Percentiles rank a stretch among this genome's conserved stretches.
Evolutionary conservation across 2,113 vertebrate genomes (phyloP).

Genomic region (Carassius gibelio): DNA sequence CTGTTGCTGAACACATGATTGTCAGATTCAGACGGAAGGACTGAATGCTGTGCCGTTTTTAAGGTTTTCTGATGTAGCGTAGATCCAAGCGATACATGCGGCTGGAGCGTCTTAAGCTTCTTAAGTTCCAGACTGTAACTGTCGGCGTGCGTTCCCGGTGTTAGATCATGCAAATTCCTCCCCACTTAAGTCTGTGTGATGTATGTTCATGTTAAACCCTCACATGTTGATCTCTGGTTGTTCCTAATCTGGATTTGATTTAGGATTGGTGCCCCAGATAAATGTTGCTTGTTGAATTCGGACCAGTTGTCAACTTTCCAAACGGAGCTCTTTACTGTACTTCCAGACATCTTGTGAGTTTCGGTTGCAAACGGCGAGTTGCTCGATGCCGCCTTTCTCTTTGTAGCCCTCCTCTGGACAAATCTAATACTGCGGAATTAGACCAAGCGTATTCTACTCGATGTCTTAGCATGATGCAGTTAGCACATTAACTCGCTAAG

Average conservation of each 20-base stretch:
- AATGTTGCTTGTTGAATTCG: constrained; percentile 19
- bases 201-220: constrained; percentile 31
- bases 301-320: not conserved
- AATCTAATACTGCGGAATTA: not conserved
- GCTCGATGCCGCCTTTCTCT: not conserved
- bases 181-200: not conserved
- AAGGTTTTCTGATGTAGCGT: not conserved
- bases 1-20: constrained; percentile 28
- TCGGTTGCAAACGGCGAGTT: not conserved
- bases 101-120: constrained; percentile 5
- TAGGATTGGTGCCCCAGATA: constrained; percentile 37
- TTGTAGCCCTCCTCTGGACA: not conserved
- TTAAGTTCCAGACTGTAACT: constrained; percentile 21
- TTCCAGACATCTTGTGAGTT: not conserved
- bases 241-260: constrained; percentile 44
- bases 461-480: constrained; percentile 13
- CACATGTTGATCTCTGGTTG: constrained; percentile 22
- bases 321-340: too few relatives aligned
- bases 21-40: not conserved
- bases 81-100: not conserved
- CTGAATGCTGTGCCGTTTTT: not conserved
- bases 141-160: not conserved
- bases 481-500: not conserved
- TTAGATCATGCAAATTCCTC: constrained; percentile 3
- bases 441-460: not conserved